Evolutionary conservation across 1,140 invertebrate species (phyloP).

Genomic region (Nasonia vitripennis): DNA sequence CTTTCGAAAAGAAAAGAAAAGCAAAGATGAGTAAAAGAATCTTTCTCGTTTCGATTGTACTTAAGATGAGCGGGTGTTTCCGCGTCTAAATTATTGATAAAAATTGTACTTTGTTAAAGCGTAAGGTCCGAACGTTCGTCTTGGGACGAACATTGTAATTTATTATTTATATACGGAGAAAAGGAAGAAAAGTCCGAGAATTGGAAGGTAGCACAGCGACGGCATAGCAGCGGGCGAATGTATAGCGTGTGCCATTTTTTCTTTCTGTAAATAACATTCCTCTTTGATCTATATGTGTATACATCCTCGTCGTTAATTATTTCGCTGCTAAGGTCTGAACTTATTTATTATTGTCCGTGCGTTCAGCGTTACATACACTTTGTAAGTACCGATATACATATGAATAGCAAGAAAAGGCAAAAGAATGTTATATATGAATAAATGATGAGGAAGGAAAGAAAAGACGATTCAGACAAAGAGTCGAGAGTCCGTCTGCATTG

Average conservation of each 20-base stretch:
- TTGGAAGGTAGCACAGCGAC: neutral
- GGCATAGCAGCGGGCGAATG: constrained; percentile 7
- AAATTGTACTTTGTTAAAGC: constrained; percentile 33
- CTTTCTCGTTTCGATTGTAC: constrained; percentile 29
- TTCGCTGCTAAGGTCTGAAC: constrained; percentile 29
- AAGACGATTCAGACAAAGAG: neutral
- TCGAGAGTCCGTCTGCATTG: constrained; percentile 3
- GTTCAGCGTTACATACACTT: constrained; percentile 18
- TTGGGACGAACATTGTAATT: constrained; percentile 32
- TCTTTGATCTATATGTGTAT: constrained; percentile 42
- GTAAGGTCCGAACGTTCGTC: neutral
- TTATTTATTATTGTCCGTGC: constrained; percentile 42
- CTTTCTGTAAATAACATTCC: constrained; percentile 51
- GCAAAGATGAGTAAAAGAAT: neutral
- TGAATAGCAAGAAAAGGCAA: neutral
- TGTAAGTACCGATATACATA: constrained; percentile 27
- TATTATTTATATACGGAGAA: constrained; percentile 43
- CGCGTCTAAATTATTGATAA: constrained; percentile 39
- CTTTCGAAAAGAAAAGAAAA: constrained; percentile 31
- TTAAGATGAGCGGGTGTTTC: constrained; percentile 11
- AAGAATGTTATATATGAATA: constrained; percentile 30
- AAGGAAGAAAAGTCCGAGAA: constrained; percentile 7
- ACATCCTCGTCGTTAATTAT: constrained; percentile 40
- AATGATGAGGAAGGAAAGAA: neutral
- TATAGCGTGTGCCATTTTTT: constrained; percentile 50